These are phyloP conservation scores for Paramisgurnus dabryanus DNA, from an alignment of 2,113 vertebrate species.

Conservation along the genomic window DNA sequence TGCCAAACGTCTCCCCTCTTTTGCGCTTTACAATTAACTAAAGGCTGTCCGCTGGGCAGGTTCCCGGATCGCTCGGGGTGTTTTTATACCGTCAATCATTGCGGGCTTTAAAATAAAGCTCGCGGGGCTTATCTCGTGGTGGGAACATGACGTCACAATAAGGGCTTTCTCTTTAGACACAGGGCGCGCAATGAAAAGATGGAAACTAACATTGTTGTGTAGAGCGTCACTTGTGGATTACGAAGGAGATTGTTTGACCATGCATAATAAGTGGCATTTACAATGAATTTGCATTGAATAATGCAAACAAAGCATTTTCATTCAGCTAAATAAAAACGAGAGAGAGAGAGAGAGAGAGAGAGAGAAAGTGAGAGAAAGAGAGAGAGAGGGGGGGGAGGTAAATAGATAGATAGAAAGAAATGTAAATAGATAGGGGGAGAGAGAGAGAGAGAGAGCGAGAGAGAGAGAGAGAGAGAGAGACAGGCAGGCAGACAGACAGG, in stretches of 20 bases:
- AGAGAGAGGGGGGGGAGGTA: too few species aligned
- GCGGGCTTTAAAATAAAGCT: slow-evolving; percentile 78
- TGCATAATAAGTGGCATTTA: not conserved
- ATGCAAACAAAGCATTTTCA: not conserved
- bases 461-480: too few species aligned
- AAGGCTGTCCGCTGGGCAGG: slow-evolving; percentile 74
- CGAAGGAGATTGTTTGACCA: not conserved
- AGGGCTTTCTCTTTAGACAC: slow-evolving; percentile 83
- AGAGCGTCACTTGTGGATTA: not conserved
- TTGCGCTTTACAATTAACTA: slow-evolving; percentile 42
- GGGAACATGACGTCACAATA: slow-evolving; percentile 90
- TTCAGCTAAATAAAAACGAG: not conserved
- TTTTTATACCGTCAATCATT: slow-evolving; percentile 70
- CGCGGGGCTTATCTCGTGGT: slow-evolving; percentile 83
- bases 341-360: not conserved
- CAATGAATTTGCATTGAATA: not conserved
- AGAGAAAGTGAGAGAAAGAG: too few species aligned
- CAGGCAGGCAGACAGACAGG: too few species aligned
- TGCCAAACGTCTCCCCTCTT: slow-evolving; percentile 34
- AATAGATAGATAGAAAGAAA: too few species aligned
- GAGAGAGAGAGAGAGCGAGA: too few species aligned
- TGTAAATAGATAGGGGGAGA: too few species aligned
- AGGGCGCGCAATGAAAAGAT: slow-evolving; percentile 72
- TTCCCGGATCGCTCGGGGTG: slow-evolving; percentile 73
- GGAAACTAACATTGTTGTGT: slow-evolving; percentile 25